These are phyloP conservation scores for Urocitellus parryii DNA, from an alignment of 2,113 vertebrate genomes.

Conservation along the genomic window DNA sequence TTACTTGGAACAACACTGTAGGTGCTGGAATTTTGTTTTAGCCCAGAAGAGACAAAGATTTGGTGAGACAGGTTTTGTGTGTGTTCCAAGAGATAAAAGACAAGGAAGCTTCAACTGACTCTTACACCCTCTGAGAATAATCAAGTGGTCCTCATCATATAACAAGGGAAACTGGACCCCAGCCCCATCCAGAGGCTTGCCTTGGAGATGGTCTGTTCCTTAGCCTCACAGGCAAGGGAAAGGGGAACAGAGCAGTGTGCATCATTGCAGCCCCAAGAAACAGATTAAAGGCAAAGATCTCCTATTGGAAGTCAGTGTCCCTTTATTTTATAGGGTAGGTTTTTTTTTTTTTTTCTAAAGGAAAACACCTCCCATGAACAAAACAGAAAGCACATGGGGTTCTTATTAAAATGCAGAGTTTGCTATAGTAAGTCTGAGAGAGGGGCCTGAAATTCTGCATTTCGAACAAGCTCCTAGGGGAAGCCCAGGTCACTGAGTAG, in stretches of 20 bases:
- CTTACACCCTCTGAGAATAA: neutral
- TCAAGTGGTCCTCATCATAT: neutral
- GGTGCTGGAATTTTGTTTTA: neutral
- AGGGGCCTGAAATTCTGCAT: neutral
- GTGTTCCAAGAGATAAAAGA: neutral
- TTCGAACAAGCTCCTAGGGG: neutral
- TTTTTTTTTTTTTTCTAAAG: slow-evolving; percentile 7
- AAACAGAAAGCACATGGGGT: neutral
- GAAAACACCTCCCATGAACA: neutral
- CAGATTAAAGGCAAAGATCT: neutral
- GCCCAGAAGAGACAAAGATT: neutral
- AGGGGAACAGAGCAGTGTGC: neutral
- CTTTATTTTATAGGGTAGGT: neutral
- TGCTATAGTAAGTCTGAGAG: neutral
- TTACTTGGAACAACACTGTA: neutral
- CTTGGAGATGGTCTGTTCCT: neutral
- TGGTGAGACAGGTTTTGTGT: neutral
- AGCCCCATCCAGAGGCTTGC: neutral
- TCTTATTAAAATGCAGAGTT: neutral
- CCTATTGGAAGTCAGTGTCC: neutral
- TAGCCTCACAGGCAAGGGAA: neutral
- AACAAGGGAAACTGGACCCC: neutral
- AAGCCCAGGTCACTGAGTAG: neutral
- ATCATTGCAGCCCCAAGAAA: neutral
- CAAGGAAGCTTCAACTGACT: neutral